phyloP scores from a whole-genome alignment of 2,113 vertebrate species.

The Cryptomyrus ogoouensis region DNA sequence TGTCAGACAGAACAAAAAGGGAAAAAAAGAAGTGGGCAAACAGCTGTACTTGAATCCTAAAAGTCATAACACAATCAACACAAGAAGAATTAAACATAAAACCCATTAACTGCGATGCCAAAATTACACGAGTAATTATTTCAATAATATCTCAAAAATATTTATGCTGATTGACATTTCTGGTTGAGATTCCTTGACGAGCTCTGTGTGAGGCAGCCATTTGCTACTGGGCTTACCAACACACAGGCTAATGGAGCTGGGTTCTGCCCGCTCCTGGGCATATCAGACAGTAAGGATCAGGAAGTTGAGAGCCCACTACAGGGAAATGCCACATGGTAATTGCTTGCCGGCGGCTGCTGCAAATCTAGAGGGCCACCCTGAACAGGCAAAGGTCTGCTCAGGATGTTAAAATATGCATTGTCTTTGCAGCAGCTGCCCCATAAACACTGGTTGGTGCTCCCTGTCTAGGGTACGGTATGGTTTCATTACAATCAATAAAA shows the following conservation, averaged over 20 bases:
- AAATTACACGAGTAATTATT: not conserved
- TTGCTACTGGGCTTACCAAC: not conserved
- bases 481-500: slow-evolving; percentile 12
- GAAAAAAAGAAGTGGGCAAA: not conserved
- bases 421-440: not conserved
- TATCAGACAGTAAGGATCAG: not conserved
- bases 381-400: not conserved
- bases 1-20: not conserved
- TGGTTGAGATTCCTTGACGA: not conserved
- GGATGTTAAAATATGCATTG: not conserved
- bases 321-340: not conserved
- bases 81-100: not conserved
- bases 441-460: not conserved
- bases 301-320: not conserved
- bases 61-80: not conserved
- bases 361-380: not conserved
- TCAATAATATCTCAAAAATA: not conserved
- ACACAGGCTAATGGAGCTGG: not conserved
- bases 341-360: not conserved
- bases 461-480: not conserved
- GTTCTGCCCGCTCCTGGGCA: not conserved
- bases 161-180: not conserved
- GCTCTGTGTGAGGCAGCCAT: not conserved
- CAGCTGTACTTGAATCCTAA: not conserved
- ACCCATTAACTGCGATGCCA: not conserved